These are phyloP conservation scores for Campodea augens DNA, from an alignment of 1,140 invertebrate genomes.

Conservation along the genomic window DNA sequence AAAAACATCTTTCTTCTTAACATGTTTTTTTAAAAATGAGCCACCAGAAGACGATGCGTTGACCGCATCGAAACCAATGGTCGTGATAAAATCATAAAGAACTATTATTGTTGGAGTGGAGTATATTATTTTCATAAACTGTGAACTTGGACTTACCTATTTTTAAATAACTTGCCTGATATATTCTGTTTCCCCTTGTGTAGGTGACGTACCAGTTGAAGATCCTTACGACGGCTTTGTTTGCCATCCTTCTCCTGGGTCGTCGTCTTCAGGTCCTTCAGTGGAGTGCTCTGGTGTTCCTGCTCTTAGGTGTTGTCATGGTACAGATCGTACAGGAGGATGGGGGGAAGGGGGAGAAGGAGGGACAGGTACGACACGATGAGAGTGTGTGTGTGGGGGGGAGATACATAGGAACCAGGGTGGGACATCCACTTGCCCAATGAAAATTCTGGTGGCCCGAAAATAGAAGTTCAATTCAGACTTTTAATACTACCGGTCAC, in stretches of 20 bases:
- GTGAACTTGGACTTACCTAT: too few relatives aligned
- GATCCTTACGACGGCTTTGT: slow-evolving; percentile 93
- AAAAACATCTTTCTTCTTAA: slow-evolving; percentile 1
- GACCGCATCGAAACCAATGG: too few relatives aligned
- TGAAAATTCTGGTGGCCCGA: too few relatives aligned
- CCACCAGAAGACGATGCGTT: too few relatives aligned
- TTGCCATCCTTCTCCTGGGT: slow-evolving; percentile 79
- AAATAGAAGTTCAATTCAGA: too few relatives aligned
- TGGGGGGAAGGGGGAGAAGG: slow-evolving; percentile 20
- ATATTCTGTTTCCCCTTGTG: slow-evolving; percentile 19
- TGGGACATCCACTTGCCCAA: too few relatives aligned
- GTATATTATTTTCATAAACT: slow-evolving; percentile 11
- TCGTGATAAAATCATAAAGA: too few relatives aligned
- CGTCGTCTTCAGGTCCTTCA: slow-evolving; percentile 55
- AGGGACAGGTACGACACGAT: slow-evolving; percentile 26
- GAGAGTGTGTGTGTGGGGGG: too few relatives aligned
- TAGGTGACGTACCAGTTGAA: slow-evolving; percentile 97
- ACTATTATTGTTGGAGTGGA: too few relatives aligned
- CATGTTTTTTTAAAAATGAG: slow-evolving; percentile 1
- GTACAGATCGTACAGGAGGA: slow-evolving; percentile 50
- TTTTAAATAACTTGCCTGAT: too few relatives aligned
- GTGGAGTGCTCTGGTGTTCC: slow-evolving; percentile 68
- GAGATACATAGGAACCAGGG: too few relatives aligned
- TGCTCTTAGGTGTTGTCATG: slow-evolving; percentile 73
- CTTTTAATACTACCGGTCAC: too few relatives aligned